Evolutionary conservation across 1,140 invertebrate genomes (phyloP), one percentile per base, ranked within the genome.

Genomic region (Polyergus mexicanus): DNA sequence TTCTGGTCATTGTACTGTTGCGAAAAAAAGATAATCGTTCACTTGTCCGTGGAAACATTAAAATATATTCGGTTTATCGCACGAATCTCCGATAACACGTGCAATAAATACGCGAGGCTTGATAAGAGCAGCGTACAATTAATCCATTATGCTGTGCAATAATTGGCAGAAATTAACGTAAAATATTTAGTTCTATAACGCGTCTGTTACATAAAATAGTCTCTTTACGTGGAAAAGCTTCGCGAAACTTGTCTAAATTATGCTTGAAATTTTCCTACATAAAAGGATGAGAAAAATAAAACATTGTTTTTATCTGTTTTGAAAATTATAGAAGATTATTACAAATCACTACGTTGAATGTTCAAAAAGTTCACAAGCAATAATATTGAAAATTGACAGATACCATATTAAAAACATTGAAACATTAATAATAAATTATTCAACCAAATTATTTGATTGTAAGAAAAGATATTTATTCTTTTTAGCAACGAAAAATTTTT

Each of bases 1-100:
- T 71, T 60, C 35, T 71, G 51, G 10, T 81, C 65, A 10, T 25
- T 25, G 25, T 44, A 13, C n/a, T 28, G 16, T 5, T 13, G 22
- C 13, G 35, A 54, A 35, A 28, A 63, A 62, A 44, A 63, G 28
- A 25, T 41, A 32, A 13, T 16, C 54, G 19, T 16, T 16, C 35
- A 32, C 8, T 68, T 47, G 51, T 71, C 13, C 35, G n/a, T 41
- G 63, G 13, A 69, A 60, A 60, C 54, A 81, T 38, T 60, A 19
- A 28, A 83, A 38, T 22, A 19, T 25, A 13, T 6, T 35, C 25
- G 78, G 54, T 83, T 83, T 81, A 81, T 71, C 38, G 51, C 44
- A 13, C n/a, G n/a, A 5, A 51, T 51, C 44, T 78, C 10, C 5
- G 32, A 25, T 22, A 69, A 5, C 76, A 54, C 76, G 32, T 69